phyloP scores from a whole-genome alignment of 2,113 vertebrate genomes.

The Pogonocichla stellata region DNA sequence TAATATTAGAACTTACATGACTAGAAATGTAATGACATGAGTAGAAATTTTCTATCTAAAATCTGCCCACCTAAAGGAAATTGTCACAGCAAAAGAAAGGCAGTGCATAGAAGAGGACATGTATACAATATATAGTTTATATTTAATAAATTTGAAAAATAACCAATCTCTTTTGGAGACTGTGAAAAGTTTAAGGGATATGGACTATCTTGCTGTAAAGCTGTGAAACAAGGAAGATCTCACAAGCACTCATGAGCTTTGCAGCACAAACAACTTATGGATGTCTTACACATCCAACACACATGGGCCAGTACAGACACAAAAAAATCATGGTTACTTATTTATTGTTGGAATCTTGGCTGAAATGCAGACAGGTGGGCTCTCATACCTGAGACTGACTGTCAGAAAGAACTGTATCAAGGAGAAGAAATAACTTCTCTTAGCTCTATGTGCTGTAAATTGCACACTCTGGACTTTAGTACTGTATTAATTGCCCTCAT shows the following conservation, averaged over 20 bases:
- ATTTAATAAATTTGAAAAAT: not conserved
- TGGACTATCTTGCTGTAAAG: not conserved
- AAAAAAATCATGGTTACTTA: not conserved
- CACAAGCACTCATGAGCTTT: not conserved
- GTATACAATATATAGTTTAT: not conserved
- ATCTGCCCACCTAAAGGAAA: not conserved
- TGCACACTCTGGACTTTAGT: not conserved
- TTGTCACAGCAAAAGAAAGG: not conserved
- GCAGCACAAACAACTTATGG: not conserved
- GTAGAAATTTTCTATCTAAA: not conserved
- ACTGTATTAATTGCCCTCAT: slow-evolving; percentile 1
- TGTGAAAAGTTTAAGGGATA: not conserved
- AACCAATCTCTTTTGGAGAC: not conserved
- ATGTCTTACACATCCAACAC: not conserved
- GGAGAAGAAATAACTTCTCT: not conserved
- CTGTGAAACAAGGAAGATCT: not conserved
- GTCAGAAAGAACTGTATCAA: not conserved
- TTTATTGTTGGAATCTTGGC: not conserved
- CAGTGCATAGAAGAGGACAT: not conserved
- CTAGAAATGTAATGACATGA: not conserved
- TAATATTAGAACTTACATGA: not conserved
- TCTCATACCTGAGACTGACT: not conserved
- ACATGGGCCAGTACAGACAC: not conserved
- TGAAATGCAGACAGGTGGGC: not conserved
- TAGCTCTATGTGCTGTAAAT: fast-evolving